Evolutionary conservation across 2,797 vertebrate genomes (phyloP).

Genomic region (Cynopterus sphinx): DNA sequence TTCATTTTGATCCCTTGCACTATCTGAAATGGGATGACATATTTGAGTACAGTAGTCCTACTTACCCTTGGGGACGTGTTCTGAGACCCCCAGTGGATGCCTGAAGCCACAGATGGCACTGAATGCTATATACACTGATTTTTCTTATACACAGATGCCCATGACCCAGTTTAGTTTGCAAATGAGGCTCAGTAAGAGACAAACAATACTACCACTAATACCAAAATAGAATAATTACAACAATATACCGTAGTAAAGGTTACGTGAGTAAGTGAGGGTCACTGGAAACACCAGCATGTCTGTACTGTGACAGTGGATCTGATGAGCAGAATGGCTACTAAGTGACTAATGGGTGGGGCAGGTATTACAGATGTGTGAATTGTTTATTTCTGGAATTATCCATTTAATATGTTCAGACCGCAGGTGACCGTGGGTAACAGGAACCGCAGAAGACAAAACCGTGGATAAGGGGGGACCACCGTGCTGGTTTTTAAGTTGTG

Average conservation of each 20-base stretch:
- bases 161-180: neutral
- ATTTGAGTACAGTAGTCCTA: neutral
- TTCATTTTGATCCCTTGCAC: neutral
- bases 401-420: neutral
- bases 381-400: neutral
- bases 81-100: neutral
- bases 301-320: neutral
- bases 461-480: neutral
- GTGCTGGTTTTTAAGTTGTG: neutral
- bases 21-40: neutral
- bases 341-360: fast-evolving
- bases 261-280: neutral
- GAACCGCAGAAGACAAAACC: neutral
- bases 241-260: neutral
- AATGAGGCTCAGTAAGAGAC: neutral
- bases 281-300: neutral
- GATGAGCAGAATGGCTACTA: neutral
- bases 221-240: neutral
- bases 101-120: neutral
- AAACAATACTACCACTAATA: neutral
- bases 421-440: neutral
- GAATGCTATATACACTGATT: too few species aligned
- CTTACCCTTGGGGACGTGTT: neutral
- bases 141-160: too few species aligned
- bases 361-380: too few species aligned